phyloP scores from a whole-genome alignment of 2,888 invertebrate genomes.

The Eugnorisma glareosa region DNA sequence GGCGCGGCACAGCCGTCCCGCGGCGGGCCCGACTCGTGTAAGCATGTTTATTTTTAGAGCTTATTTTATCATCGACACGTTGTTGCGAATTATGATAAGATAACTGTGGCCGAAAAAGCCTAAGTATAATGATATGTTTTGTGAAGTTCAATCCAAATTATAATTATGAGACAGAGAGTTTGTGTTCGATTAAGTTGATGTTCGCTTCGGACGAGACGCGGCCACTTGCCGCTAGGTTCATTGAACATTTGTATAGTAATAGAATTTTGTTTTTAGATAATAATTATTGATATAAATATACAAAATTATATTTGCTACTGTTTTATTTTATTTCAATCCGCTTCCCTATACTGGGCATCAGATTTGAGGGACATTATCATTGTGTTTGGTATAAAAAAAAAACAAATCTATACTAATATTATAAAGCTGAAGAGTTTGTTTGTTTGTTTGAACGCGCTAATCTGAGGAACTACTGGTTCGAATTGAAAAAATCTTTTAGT shows the following conservation, averaged over 20 bases:
- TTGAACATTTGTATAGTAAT: conserved; percentile 75
- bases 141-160: conserved; percentile 30
- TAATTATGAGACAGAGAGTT: background rate
- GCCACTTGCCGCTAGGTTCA: conserved; percentile 30
- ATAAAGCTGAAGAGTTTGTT: too few species aligned
- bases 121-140: conserved; percentile 17
- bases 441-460: too few species aligned
- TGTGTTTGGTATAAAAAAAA: background rate
- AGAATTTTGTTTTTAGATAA: conserved; percentile 79
- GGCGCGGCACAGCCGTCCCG: background rate
- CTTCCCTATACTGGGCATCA: background rate
- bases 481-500: too few species aligned
- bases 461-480: too few species aligned
- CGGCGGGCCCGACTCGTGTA: background rate
- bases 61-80: conserved; percentile 50
- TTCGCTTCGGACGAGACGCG: background rate
- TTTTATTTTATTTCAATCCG: conserved; percentile 70
- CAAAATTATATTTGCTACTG: conserved; percentile 84
- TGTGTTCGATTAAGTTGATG: conserved; percentile 1
- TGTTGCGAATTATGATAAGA: conserved; percentile 50
- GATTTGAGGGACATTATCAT: background rate
- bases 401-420: too few species aligned
- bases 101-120: conserved; percentile 17
- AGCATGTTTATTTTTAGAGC: conserved; percentile 54
- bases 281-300: conserved; percentile 86